Evolutionary conservation across 2,888 invertebrate genomes (phyloP).

Genomic region (Lasioglossum leucozonium): DNA sequence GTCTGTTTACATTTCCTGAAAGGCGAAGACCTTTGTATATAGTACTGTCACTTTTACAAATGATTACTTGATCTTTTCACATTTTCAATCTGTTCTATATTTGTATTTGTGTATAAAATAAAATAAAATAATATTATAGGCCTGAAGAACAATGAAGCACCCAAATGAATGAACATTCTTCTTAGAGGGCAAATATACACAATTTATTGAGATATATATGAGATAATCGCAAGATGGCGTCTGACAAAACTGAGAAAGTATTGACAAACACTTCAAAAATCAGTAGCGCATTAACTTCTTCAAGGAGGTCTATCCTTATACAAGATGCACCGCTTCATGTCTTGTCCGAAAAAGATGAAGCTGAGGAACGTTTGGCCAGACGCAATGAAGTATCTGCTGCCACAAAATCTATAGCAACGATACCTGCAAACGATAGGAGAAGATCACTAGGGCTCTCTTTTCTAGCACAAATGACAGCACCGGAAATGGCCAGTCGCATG

Average conservation of each 20-base stretch:
- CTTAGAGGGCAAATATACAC: neutral
- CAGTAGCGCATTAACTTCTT: slow-evolving; percentile 43
- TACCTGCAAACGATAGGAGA: slow-evolving; percentile 55
- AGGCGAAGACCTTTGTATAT: neutral
- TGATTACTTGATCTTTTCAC: neutral
- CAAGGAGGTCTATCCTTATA: slow-evolving; percentile 48
- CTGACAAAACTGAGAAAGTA: neutral
- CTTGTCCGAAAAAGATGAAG: slow-evolving; percentile 77
- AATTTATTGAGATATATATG: neutral
- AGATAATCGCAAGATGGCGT: slow-evolving; percentile 28
- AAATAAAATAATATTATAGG: neutral
- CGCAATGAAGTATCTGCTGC: slow-evolving; percentile 50
- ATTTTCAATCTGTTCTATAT: neutral
- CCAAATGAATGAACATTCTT: slow-evolving; percentile 14
- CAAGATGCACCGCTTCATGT: neutral
- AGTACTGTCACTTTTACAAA: neutral
- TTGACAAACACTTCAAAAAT: neutral
- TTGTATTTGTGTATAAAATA: neutral
- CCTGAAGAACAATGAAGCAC: neutral
- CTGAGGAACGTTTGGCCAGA: slow-evolving; percentile 73
- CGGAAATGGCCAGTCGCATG: slow-evolving; percentile 76
- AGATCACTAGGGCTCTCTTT: slow-evolving; percentile 72
- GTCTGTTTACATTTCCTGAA: neutral
- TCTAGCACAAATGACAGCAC: slow-evolving; percentile 68
- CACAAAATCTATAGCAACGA: neutral